phyloP scores from a whole-genome alignment of 2,797 vertebrate genomes.

The Cyclopterus lumpus region DNA sequence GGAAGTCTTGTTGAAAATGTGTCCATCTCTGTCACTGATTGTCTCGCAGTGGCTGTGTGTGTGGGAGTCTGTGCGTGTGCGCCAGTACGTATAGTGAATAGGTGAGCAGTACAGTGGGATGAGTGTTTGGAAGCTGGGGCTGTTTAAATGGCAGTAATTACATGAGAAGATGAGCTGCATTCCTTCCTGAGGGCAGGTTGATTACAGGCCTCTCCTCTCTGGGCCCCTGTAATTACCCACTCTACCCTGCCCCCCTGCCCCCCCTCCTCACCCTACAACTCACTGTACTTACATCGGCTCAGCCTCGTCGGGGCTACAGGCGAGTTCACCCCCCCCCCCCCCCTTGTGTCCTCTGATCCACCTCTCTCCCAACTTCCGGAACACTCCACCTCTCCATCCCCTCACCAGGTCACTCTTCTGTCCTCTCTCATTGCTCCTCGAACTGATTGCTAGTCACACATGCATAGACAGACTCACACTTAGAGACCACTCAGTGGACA shows the following conservation, averaged over 20 bases:
- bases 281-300: constrained; percentile 49
- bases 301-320: constrained; percentile 24
- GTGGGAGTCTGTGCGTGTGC: constrained; percentile 5
- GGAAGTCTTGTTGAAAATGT: constrained; percentile 45
- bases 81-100: constrained; percentile 47
- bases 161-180: constrained; percentile 89
- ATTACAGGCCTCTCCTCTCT: constrained; percentile 85
- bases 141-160: constrained; percentile 88
- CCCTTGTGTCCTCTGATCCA: constrained; percentile 59
- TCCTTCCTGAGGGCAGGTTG: constrained; percentile 87
- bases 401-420: constrained; percentile 55
- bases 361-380: constrained; percentile 60
- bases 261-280: constrained; percentile 50
- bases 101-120: constrained; percentile 78
- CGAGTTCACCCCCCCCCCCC: neutral
- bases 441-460: constrained; percentile 57
- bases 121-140: constrained; percentile 80
- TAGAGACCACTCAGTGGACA: constrained; percentile 35
- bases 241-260: constrained; percentile 48
- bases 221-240: constrained; percentile 86
- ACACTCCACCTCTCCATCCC: constrained; percentile 40
- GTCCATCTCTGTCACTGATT: constrained; percentile 32
- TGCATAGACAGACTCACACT: constrained; percentile 26
- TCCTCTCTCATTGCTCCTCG: constrained; percentile 51
- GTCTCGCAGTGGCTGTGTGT: constrained; percentile 21